Evolutionary conservation across 1,140 invertebrate species (phyloP), one percentile per base, ranked within the genome.

Genomic region (Polyergus mexicanus): DNA sequence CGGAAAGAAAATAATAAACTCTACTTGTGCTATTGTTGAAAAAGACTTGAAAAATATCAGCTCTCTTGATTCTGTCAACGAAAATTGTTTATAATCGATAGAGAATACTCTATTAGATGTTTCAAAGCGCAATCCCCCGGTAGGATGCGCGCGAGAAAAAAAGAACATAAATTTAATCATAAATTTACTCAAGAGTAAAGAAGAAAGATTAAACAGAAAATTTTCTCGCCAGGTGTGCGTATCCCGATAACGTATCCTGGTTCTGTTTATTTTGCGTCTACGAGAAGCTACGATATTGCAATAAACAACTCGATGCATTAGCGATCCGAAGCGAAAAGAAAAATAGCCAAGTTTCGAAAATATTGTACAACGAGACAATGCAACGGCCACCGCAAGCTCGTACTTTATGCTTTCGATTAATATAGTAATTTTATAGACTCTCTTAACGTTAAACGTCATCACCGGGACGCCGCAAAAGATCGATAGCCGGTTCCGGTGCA

Each of bases 331-430:
- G 35, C 47, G 65, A 38, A 60, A 72, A 28, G 58, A 13, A 28
- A 44, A 71, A 81, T 35, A 56, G 68, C 16, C 66, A 25, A 72
- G 66, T 56, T 68, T 38, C 38, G 25, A 54, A 56, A 38, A 51
- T 51, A 66, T n/a, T n/a, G n/a, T n/a, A n/a, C n/a, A n/a, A n/a
- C 60, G 22, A 35, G 13, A 8, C n/a, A 19, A 19, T 13, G 74
- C 3, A 1, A 6, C 47, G 25, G 22, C 22, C 6, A 16, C 22
- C 13, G 44, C 56, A n/a, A 68, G 44, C 13, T 19, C 19, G 66
- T 72, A 35, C 66, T 62, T 74, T 72, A 83, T 35, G 38, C 7
- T 83, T 74, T 83, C 68, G 38, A 83, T 74, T 83, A 74, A 83
- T 74, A 83, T 83, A 41, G n/a, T 16, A 74, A 38, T 74, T 74